Evolutionary conservation across 2,888 invertebrate species (phyloP).

Genomic region (Mythimna lalbum): DNA sequence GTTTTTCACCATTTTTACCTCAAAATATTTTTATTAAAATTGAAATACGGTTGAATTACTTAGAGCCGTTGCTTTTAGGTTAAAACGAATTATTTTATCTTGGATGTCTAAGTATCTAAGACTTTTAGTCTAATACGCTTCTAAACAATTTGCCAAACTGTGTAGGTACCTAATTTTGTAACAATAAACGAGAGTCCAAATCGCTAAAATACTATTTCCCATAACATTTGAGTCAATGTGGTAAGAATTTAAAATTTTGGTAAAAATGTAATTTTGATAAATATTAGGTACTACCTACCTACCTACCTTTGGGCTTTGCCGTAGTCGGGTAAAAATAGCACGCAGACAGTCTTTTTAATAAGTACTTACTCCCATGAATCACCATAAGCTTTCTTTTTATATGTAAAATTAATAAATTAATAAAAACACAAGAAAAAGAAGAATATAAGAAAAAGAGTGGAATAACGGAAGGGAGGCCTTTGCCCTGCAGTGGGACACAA

Average conservation of each 20-base stretch:
- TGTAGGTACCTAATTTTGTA: too few relatives aligned
- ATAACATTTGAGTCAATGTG: background rate
- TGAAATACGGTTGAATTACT: background rate
- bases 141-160: background rate
- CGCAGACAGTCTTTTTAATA: constrained; percentile 11
- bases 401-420: too few relatives aligned
- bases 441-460: too few relatives aligned
- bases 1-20: background rate
- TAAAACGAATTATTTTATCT: background rate
- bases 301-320: background rate
- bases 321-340: constrained; percentile 10
- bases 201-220: background rate
- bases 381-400: constrained; percentile 1
- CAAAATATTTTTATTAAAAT: background rate
- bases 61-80: background rate
- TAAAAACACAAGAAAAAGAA: too few relatives aligned
- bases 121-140: background rate
- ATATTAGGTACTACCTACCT: too few relatives aligned
- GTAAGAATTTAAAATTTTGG: background rate
- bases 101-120: background rate
- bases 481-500: too few relatives aligned
- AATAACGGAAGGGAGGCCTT: too few relatives aligned
- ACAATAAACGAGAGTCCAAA: background rate
- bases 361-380: background rate
- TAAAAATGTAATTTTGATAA: constrained; percentile 7